These are phyloP conservation scores for Heptranchias perlo DNA, from an alignment of 2,113 vertebrate genomes.

Conservation along the genomic window DNA sequence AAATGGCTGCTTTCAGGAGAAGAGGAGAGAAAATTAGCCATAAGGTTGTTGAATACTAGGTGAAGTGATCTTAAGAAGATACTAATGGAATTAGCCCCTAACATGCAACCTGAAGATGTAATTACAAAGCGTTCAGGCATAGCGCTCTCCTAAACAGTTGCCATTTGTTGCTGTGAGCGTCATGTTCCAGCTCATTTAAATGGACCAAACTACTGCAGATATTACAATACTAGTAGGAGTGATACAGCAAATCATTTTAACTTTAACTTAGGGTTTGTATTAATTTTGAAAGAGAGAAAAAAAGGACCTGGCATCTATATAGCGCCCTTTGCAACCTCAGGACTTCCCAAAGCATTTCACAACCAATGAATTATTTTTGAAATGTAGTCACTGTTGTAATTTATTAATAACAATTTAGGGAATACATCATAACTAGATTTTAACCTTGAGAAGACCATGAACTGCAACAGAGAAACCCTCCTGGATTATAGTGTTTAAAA, in stretches of 20 bases:
- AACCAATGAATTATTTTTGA: conserved; percentile 19
- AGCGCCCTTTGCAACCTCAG: background rate
- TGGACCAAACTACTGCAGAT: background rate
- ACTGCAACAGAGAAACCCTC: background rate
- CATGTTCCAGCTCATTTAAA: background rate
- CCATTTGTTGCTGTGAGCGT: background rate
- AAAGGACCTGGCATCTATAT: background rate
- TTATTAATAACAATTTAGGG: conserved; percentile 9
- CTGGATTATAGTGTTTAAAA: conserved; percentile 34
- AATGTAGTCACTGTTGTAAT: background rate
- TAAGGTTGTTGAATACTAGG: background rate
- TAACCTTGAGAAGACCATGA: conserved; percentile 31
- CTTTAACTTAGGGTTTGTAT: background rate
- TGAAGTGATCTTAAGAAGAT: background rate
- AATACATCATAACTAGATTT: background rate
- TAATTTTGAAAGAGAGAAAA: background rate
- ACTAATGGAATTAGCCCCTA: background rate
- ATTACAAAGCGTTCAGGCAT: background rate
- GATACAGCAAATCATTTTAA: background rate
- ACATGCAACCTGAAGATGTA: background rate
- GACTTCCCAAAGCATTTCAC: background rate
- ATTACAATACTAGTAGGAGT: background rate
- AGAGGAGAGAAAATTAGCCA: background rate
- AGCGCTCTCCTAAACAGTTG: background rate
- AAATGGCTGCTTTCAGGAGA: background rate